Evolutionary conservation across 2,113 vertebrate species (phyloP), one percentile per base, ranked within the genome.

Genomic region (Anseranas semipalmata): DNA sequence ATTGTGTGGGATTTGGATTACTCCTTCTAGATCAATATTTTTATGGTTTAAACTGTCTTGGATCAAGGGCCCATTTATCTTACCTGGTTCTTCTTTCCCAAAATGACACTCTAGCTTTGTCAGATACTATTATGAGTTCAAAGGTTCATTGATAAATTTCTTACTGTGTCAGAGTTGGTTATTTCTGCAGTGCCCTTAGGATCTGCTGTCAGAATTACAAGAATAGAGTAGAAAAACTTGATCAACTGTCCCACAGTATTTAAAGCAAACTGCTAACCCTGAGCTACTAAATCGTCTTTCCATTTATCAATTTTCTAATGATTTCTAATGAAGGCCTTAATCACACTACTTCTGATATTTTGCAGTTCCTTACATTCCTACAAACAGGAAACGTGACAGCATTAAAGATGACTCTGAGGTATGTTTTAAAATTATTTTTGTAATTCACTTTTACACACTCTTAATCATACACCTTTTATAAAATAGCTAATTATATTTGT

Each of bases 381-480:
- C 99, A 90, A 98, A 97, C 96, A 97, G 99, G 93, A 99, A 98
- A 60, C 98, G 98, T 30, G 99, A 99, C 90, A 98, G 95, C 96
- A 97, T 98, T 67, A 99, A 99, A 90, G 99, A 99, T 84, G 99
- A 99, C 39, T 96, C 99, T 71, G 99, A 99, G 99, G 99, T 99
- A 96, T 97, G 98, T 82, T 50, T 59, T 12, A 6, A 48, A 66
- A 85, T 5, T 10, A 11, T 5, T 43, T 72, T 76, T 74, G 9
- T 43, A 53, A 7, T 68, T 86, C 10, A 16, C 13, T 16, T 52
- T 74, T 79, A 18, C 8, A 10, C 12, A 11, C 7, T 81, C 8
- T 12, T 19, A 55, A 43, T 88, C 3, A 28, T n/a, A 52, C 5
- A 52, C 7, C 5, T 66, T 22, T 45, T 67, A 37, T 71, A 33